Base-by-base conservation (phyloP, 2,888 invertebrate genomes). In the Ceriagrion tenellum region DNA sequence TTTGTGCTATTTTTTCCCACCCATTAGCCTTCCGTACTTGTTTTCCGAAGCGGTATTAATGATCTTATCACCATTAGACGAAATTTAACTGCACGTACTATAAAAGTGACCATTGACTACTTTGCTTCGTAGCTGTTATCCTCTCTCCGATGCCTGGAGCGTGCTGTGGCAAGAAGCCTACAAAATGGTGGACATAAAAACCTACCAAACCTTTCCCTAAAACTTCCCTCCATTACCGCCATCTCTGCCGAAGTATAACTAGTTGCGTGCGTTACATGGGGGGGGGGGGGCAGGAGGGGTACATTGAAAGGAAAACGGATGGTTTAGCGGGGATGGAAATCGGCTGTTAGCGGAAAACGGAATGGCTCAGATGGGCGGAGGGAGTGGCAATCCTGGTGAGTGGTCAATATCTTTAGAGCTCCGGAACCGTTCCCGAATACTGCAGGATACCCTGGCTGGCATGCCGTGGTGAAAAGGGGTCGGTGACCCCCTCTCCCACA, bases 331-430 rank as follows among this genome's bases (percentile, higher is more conserved):
- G 93, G 47, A 69, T 93, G 69, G 69, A 69, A 93, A 93, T 40
- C 47, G 69, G 74, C 69, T 47, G 74, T 93, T 93, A 47, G 93
- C 40, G 69, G 69, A 23, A 40, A 16, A 30, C 93, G 40, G 13
- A 59, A 69, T 55, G 93, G n/a, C 81, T n/a, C 35, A 13, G 47
- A 47, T 47, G 47, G 47, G 47, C 2, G 47, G 47, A 8, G 59
- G 59, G 59, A 18, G 63, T 69, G 35, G n/a, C 40, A 93, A 59
- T 93, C 74, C 69, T 40, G n/a, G 69, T 69, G 91, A 91, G 93
- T 93, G 93, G 93, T 93, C 93, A 93, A 93, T 93, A 93, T 93
- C 93, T 69, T 63, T 20, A 30, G 93, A 30, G 23, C 69, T 23
- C 23, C 40, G 91, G 63, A 63, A 12, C 59, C 40, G 30, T 63